Evolutionary conservation across 2,113 vertebrate genomes (phyloP), one percentile per base, ranked within the genome.

Genomic region (Proterorhinus semilunaris): DNA sequence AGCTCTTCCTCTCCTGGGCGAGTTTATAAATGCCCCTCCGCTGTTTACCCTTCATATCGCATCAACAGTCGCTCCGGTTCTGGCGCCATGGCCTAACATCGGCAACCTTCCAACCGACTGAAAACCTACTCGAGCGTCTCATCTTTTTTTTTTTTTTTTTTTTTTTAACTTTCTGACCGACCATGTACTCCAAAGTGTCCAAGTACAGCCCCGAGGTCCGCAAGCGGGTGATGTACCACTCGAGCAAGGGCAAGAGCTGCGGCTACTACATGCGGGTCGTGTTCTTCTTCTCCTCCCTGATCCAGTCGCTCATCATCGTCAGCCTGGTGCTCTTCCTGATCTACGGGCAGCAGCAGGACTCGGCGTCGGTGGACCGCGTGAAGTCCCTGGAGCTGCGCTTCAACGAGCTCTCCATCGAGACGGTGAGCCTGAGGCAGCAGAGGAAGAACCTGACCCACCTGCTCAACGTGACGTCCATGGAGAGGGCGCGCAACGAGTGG

Each of bases 251-350:
- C 55, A 91, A 89, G 49, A 86, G 72, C 75, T 94, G 93, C 1
- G 87, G 90, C 72, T 93, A 94, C 92, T 98, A 96, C 16, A n/a
- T 96, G 71, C 94, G 94, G 15, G 95, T 97, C n/a, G 83, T 95
- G 69, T 97, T 98, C 89, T 94, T 98, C 45, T 98, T 96, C 75
- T 92, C 92, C 7, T 96, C 96, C 0, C 92, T 98, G 71, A 96
- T 96, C 79, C 96, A 98, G 44, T 94, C 95, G 53, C 94, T 98
- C 42, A 96, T 98, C 84, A 98, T 98, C 66, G 88, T 95, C 53
- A 95, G 97, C 62, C 90, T 98, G 1, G 95, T 98, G 74, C 95
- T 98, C 6, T 98, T 98, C 86, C 95, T 98, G 91, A 78, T 97
- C 64, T 98, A 98, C 0, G 96, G 96, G 0, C 95, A 95, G 10